Evolutionary conservation across 2,797 vertebrate species (phyloP), one percentile per base, ranked within the genome.

Genomic region (Pseudomugil tenellus): DNA sequence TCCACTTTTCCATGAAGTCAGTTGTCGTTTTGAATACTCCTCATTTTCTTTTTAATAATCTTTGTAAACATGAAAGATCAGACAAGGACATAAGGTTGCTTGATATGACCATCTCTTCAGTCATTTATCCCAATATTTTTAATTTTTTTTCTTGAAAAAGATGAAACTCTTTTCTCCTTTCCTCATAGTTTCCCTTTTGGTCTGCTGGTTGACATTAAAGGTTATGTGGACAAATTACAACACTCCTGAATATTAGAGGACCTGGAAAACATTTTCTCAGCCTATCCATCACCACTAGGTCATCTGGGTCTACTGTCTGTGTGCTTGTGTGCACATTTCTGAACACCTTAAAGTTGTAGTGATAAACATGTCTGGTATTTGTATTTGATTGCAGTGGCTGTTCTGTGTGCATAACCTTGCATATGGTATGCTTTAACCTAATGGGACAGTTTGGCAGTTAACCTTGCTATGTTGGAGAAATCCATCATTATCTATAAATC

Each of bases 221-320:
- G 82, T 88, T 88, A 74, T 58, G 54, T 90, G 86, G 14, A 89
- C 86, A 90, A 87, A 91, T 87, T 79, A 82, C 79, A 80, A 75
- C 70, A 55, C 69, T 80, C 69, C 66, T 79, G 73, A 85, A 89
- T 83, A 89, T 86, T 88, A 85, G 69, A 83, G 67, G 73, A 74
- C 69, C 77, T 75, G 85, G 77, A 85, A 87, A 85, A 80, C 78
- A 76, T 70, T 85, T 86, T 35, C 66, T 56, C 14, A 57, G 51
- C 59, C 81, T 54, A 89, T 89, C 85, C 85, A 92, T 92, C 88
- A 89, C 67, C 51, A 25, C 62, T 34, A 79, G 72, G 72, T 79
- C 63, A 67, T 37, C 49, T 43, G 70, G 63, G 43, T 73, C 58
- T 68, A 52, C 58, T 13, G 34, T 64, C 48, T 53, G n/a, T 61